Evolutionary conservation across 2,113 vertebrate species (phyloP), one percentile per base, ranked within the genome.

Genomic region (Cyrtonyx montezumae): DNA sequence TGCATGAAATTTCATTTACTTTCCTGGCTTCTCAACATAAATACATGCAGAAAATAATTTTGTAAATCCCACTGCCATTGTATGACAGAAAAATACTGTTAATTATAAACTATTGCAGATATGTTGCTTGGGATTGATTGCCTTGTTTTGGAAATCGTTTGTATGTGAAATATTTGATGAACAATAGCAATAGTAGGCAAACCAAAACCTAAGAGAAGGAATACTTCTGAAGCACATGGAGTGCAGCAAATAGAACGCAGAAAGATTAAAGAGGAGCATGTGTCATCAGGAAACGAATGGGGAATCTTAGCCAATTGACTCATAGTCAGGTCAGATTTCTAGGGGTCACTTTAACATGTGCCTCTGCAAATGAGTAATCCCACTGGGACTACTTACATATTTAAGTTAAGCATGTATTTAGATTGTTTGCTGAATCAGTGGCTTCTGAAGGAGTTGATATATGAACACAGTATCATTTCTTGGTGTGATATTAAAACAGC

Each of bases 91-190:
- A 59, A 90, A 69, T 84, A 63, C 71, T 37, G 89, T 86, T 92
- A 91, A 84, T 96, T 92, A 79, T 92, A 76, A 88, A 87, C 79
- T 87, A 49, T 75, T 84, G 55, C 59, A 94, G 93, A 91, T 93
- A 87, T 25, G 59, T 91, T 91, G 55, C 70, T 92, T 63, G 87
- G 87, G 70, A 91, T 93, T 94, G 71, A 95, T 96, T 87, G 70
- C 46, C 63, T 85, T 95, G 76, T 92, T 94, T 94, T 93, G 79
- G 58, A 92, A 96, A 93, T 74, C 78, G 84, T 70, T 93, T 87
- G 45, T 84, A 81, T 76, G 65, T 87, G 81, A 94, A 93, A 92
- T 93, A 84, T 77, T 89, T 94, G 70, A 92, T 91, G 87, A 92
- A 94, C 13, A 84, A 69, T 67, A 91, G 77, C 86, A 92, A 87